A percentile compares a stretch with the other conserved stretches of the same genome.
phyloP scores from a whole-genome alignment of 2,888 invertebrate genomes.

The Drosophila vallismaia region DNA sequence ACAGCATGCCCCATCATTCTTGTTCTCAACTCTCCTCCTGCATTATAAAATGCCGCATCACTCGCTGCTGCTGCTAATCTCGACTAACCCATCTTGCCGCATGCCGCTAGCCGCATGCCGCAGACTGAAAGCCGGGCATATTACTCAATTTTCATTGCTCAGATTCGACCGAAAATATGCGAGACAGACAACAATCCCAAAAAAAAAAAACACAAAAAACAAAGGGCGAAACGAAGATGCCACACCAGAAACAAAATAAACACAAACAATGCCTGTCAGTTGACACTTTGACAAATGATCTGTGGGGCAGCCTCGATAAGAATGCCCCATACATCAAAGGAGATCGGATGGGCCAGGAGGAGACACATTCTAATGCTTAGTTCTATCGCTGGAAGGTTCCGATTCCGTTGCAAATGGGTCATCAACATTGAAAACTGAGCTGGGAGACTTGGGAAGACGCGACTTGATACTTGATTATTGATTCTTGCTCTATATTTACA shows the following conservation, averaged over 20 bases:
- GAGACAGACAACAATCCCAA: conserved; percentile 21
- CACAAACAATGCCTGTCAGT: conserved; percentile 37
- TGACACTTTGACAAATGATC: conserved; percentile 76
- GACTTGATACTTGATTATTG: conserved; percentile 44
- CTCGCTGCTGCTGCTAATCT: conserved; percentile 63
- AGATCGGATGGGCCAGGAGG: conserved; percentile 5
- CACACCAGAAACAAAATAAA: conserved; percentile 57
- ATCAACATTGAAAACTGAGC: conserved; percentile 48
- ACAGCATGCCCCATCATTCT: conserved; percentile 34
- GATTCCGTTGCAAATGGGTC: conserved; percentile 63
- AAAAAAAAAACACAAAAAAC: conserved; percentile 1
- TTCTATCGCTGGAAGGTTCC: conserved; percentile 23
- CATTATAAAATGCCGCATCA: conserved; percentile 50
- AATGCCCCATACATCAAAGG: conserved; percentile 27
- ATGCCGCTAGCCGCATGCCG: conserved; percentile 44
- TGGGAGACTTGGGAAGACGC: background rate
- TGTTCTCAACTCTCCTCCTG: conserved; percentile 7
- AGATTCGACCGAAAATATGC: conserved; percentile 52
- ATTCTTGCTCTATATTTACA: conserved; percentile 61
- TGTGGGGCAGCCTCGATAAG: conserved; percentile 55
- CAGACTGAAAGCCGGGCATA: conserved; percentile 51
- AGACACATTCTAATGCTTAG: conserved; percentile 5
- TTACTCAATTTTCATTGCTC: conserved; percentile 75
- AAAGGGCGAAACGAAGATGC: conserved; percentile 54
- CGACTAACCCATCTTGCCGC: conserved; percentile 58